Conservation (phyloP, 2,888 invertebrate species). For the Rhaphigaster nebulosa region DNA sequence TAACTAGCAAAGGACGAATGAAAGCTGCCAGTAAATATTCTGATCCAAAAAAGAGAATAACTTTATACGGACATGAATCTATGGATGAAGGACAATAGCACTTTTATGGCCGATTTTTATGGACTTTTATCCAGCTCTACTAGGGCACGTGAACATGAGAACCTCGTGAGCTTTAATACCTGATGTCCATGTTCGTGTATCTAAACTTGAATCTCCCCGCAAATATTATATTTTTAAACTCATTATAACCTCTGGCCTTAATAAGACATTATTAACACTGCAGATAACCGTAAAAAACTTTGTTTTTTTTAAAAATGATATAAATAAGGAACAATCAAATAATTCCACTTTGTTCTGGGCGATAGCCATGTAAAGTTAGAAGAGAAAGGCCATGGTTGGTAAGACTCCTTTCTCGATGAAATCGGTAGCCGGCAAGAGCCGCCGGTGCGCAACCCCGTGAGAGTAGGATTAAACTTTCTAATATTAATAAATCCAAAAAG, state of each 20-base stretch:
- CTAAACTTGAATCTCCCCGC: not conserved
- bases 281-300: not conserved
- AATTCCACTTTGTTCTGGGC: not conserved
- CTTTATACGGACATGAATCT: not conserved
- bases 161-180: not conserved
- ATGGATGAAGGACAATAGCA: not conserved
- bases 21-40: not conserved
- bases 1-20: too few relatives aligned
- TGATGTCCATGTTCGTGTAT: not conserved
- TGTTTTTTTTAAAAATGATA: not conserved
- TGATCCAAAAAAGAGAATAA: not conserved
- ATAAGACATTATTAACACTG: not conserved
- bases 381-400: not conserved
- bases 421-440: not conserved
- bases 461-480: not conserved
- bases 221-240: not conserved
- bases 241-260: not conserved
- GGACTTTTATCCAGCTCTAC: too few relatives aligned
- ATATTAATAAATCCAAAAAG: not conserved
- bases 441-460: not conserved
- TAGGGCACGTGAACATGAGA: not conserved
- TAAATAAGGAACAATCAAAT: not conserved
- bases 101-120: not conserved
- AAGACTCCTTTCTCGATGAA: not conserved
- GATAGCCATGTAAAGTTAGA: not conserved